These are phyloP conservation scores for Todiramphus saurophagus DNA, from an alignment of 2,113 vertebrate genomes.

Conservation along the genomic window DNA sequence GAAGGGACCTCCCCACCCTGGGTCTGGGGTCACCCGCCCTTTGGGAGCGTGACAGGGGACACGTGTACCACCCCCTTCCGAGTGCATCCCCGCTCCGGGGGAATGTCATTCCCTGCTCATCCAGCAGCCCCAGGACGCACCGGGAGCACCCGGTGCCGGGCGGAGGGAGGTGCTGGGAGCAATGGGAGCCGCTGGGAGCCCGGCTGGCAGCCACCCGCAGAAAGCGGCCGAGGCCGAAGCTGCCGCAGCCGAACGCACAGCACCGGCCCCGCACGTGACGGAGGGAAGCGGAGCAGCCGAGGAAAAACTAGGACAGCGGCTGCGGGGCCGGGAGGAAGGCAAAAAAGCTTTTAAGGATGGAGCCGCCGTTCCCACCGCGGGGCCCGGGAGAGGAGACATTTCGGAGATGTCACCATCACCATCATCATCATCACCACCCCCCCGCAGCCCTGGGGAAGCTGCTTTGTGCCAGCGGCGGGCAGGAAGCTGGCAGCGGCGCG, in stretches of 20 bases:
- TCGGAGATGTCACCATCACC: not conserved
- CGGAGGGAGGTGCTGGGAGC: rapidly evolving
- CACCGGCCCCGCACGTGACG: not conserved
- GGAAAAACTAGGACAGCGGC: conserved; percentile 36
- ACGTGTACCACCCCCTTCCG: rapidly evolving
- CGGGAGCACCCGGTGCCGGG: not conserved
- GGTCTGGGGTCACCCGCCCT: rapidly evolving
- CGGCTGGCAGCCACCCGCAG: not conserved
- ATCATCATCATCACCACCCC: rapidly evolving
- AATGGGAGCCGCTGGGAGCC: not conserved
- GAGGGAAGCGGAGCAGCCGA: not conserved
- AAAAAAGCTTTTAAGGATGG: not conserved
- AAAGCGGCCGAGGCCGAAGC: not conserved
- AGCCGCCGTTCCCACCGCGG: not conserved
- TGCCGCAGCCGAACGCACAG: no score
- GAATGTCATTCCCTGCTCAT: rapidly evolving
- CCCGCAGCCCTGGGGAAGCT: not conserved
- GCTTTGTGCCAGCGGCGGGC: not conserved
- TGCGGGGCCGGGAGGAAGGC: not conserved
- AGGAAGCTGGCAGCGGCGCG: not conserved
- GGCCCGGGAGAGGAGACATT: not conserved
- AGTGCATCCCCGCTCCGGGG: not conserved
- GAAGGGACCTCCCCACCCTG: rapidly evolving
- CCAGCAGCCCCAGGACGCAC: rapidly evolving
- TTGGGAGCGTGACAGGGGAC: not conserved